These are phyloP conservation scores for Himalopsyche japonica DNA, from an alignment of 2,888 invertebrate genomes.

Conservation along the genomic window DNA sequence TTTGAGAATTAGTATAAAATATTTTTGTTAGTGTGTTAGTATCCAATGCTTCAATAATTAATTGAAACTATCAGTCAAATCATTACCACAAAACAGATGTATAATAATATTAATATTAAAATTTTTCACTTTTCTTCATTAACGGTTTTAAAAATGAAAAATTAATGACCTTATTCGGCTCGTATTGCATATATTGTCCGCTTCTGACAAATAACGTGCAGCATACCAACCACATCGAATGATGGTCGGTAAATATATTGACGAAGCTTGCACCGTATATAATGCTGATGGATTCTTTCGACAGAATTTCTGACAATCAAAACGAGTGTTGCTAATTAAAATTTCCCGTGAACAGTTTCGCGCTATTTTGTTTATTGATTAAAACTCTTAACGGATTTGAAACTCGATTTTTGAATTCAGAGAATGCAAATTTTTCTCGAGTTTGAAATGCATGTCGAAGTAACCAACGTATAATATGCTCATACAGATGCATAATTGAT, in stretches of 20 bases:
- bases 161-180: background rate
- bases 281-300: background rate
- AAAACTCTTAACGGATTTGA: background rate
- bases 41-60: too few species aligned
- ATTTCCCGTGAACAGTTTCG: background rate
- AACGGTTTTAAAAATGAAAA: background rate
- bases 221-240: background rate
- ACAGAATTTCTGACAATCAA: background rate
- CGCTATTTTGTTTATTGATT: background rate
- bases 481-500: background rate
- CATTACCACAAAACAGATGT: too few species aligned
- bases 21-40: too few species aligned
- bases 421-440: slow-evolving; percentile 14
- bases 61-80: too few species aligned
- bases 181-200: background rate
- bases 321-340: slow-evolving; percentile 5
- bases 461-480: background rate
- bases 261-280: background rate
- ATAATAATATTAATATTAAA: too few species aligned
- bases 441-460: background rate
- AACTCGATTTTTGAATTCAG: slow-evolving; percentile 16
- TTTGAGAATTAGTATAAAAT: too few species aligned
- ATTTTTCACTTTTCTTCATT: too few species aligned
- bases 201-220: background rate
- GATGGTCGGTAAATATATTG: background rate